A percentile compares a stretch with the other conserved stretches of the same genome.
phyloP scores from a whole-genome alignment of 1,140 invertebrate species.

The Drosophila sp. region DNA sequence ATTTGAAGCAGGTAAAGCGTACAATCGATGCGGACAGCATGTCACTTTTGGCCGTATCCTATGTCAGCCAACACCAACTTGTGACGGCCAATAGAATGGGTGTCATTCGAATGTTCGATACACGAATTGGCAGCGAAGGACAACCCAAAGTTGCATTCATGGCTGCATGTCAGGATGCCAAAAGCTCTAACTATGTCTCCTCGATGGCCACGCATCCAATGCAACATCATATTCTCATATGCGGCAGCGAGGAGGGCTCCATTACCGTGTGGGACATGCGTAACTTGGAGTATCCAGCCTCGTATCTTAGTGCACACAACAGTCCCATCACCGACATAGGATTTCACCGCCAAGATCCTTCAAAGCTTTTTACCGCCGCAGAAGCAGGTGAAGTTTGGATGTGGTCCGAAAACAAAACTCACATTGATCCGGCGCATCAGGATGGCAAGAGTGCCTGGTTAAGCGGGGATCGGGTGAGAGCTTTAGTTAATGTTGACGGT shows the following conservation, averaged over 20 bases:
- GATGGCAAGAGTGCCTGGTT: slow-evolving; percentile 87
- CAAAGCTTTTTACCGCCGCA: slow-evolving; percentile 93
- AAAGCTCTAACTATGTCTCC: slow-evolving; percentile 87
- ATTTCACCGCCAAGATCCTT: slow-evolving; percentile 92
- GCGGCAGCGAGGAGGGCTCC: slow-evolving; percentile 92
- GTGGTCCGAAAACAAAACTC: slow-evolving; percentile 88
- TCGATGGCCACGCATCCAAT: slow-evolving; percentile 93
- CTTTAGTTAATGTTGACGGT: slow-evolving; percentile 89
- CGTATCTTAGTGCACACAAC: slow-evolving; percentile 91
- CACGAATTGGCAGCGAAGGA: slow-evolving; percentile 87
- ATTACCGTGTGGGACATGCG: slow-evolving; percentile 95
- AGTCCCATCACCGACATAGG: slow-evolving; percentile 91
- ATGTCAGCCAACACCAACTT: slow-evolving; percentile 90
- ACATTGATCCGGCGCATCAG: slow-evolving; percentile 47
- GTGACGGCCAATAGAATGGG: slow-evolving; percentile 93
- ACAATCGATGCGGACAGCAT: slow-evolving; percentile 90
- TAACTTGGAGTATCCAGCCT: slow-evolving; percentile 91
- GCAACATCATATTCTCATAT: slow-evolving; percentile 91
- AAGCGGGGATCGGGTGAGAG: slow-evolving; percentile 88
- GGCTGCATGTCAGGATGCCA: slow-evolving; percentile 88
- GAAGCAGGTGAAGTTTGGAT: slow-evolving; percentile 93
- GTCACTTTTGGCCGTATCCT: slow-evolving; percentile 90
- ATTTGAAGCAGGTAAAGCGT: slow-evolving; percentile 63
- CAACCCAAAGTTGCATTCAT: slow-evolving; percentile 88
- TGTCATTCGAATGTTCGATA: slow-evolving; percentile 95